phyloP scores from a whole-genome alignment of 2,888 invertebrate genomes.

The Lucinisca nassula region DNA sequence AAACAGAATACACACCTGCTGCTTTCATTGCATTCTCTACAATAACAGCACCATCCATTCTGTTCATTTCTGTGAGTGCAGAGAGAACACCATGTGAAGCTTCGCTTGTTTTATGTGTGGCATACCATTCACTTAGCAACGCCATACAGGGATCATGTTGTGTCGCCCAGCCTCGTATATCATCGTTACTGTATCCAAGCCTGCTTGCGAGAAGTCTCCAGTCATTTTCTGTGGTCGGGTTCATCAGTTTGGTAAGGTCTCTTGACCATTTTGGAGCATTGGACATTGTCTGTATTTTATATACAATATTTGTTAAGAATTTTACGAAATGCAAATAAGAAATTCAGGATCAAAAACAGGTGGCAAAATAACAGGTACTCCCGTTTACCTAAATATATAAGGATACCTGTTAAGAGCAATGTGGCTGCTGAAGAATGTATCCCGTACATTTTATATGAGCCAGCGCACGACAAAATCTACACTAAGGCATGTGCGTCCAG shows the following conservation, averaged over 20 bases:
- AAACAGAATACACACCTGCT: constrained; percentile 72
- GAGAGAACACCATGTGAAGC: constrained; percentile 82
- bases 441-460: no score
- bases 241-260: constrained; percentile 84
- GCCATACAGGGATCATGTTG: constrained; percentile 86
- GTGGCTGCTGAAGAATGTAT: no score
- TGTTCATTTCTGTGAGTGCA: constrained; percentile 84
- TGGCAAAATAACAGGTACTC: no score
- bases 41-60: constrained; percentile 83
- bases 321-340: no score
- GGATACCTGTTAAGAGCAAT: no score
- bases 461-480: no score
- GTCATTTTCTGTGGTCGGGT: constrained; percentile 81
- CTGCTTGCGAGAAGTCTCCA: constrained; percentile 85
- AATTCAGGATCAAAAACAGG: no score
- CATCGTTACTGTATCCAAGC: constrained; percentile 85
- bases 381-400: no score
- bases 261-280: constrained; percentile 86
- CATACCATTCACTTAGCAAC: constrained; percentile 86
- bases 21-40: constrained; percentile 85
- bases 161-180: constrained; percentile 85
- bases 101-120: constrained; percentile 85
- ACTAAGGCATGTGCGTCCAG: no score
- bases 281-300: constrained; percentile 83
- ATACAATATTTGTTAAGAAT: no score